These are phyloP conservation scores for Cinclus cinclus DNA, from an alignment of 2,113 vertebrate species.

Conservation along the genomic window DNA sequence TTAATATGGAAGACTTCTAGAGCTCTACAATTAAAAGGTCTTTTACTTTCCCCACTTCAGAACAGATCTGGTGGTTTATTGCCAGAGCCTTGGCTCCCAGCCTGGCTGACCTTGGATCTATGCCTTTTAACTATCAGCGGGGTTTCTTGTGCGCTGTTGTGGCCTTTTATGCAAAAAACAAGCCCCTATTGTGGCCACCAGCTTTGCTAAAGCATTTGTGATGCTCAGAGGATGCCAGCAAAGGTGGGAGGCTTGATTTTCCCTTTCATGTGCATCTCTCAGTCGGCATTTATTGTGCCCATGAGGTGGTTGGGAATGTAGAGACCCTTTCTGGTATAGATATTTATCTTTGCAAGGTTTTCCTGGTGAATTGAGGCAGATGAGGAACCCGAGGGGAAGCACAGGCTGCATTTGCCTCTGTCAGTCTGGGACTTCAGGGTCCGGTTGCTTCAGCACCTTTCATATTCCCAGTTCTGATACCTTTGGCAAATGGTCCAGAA, in stretches of 20 bases:
- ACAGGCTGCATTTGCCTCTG: neutral
- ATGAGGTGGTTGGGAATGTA: neutral
- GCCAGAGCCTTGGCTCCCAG: slow-evolving; percentile 11
- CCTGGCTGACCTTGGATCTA: slow-evolving; percentile 49
- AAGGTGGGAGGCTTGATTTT: neutral
- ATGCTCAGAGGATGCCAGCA: neutral
- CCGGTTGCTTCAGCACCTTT: neutral
- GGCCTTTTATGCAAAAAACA: slow-evolving; percentile 38
- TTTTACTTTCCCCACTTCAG: neutral
- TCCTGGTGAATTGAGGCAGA: neutral
- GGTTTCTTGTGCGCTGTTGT: slow-evolving; percentile 15
- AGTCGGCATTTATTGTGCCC: rapidly evolving
- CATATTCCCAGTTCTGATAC: rapidly evolving
- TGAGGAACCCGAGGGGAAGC: neutral
- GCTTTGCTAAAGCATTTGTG: neutral
- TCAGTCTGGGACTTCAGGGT: neutral
- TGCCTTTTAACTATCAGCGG: slow-evolving; percentile 6
- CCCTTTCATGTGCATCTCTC: neutral
- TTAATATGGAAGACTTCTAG: neutral
- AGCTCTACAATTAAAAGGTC: slow-evolving; percentile 35
- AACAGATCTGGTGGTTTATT: slow-evolving; percentile 5
- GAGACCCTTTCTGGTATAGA: neutral
- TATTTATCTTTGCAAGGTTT: neutral
- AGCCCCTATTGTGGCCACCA: neutral
- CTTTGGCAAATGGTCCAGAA: neutral